Evolutionary conservation across 2,888 invertebrate species (phyloP).

Genomic region (Xanthostigma xanthostigma): DNA sequence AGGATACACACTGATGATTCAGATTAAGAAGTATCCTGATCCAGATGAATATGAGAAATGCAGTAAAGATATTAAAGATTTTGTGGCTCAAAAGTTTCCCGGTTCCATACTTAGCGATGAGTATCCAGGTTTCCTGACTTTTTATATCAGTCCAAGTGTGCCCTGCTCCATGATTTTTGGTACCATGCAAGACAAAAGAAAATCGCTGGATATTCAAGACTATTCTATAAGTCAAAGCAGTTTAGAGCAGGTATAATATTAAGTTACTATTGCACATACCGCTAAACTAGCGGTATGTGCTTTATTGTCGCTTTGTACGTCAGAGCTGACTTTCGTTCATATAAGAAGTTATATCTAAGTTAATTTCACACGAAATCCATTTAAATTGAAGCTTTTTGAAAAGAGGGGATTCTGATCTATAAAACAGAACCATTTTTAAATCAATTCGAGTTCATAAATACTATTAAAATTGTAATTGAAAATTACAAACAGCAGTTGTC

Average conservation of each 20-base stretch:
- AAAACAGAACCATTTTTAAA: too few relatives aligned
- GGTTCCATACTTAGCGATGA: slow-evolving; percentile 40
- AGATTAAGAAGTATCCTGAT: slow-evolving; percentile 23
- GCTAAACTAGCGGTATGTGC: too few relatives aligned
- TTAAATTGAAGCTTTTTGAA: too few relatives aligned
- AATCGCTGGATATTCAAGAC: slow-evolving; percentile 45
- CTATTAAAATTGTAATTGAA: too few relatives aligned
- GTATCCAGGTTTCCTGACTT: slow-evolving; percentile 56
- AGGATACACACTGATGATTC: slow-evolving; percentile 30
- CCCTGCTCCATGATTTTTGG: slow-evolving; percentile 66
- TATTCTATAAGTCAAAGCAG: slow-evolving; percentile 73
- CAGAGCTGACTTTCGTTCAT: too few relatives aligned
- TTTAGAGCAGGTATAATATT: slow-evolving; percentile 45
- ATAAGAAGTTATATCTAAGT: too few relatives aligned
- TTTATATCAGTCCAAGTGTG: slow-evolving; percentile 46
- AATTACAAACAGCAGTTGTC: too few relatives aligned
- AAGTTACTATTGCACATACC: too few relatives aligned
- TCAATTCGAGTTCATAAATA: too few relatives aligned
- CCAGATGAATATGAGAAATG: slow-evolving; percentile 3
- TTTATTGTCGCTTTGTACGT: too few relatives aligned
- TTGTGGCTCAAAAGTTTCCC: slow-evolving; percentile 20
- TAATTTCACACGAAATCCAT: too few relatives aligned
- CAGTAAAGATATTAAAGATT: slow-evolving; percentile 10
- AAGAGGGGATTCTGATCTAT: too few relatives aligned
- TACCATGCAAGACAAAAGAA: slow-evolving; percentile 43